A percentile compares a stretch with the other conserved stretches of the same genome.
Conservation (phyloP, 2,797 vertebrate genomes). For the Channallabes apus region DNA sequence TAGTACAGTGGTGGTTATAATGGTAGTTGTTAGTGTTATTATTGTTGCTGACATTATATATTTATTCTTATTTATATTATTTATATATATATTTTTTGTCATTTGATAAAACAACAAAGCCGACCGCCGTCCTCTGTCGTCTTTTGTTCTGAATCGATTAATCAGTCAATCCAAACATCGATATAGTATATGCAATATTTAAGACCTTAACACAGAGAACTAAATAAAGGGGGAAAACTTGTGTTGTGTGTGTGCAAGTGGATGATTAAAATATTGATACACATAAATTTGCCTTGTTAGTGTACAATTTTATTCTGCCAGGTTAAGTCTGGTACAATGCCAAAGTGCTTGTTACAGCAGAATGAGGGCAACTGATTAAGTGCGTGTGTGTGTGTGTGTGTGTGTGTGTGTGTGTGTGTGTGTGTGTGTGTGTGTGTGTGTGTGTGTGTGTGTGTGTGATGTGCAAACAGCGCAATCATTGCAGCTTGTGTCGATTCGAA, state of each 20-base stretch:
- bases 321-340: constrained; percentile 28
- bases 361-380: constrained; percentile 22
- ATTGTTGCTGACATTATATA: too few species aligned
- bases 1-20: not conserved
- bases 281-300: constrained; percentile 36
- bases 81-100: too few species aligned
- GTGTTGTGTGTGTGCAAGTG: not conserved
- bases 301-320: constrained; percentile 16
- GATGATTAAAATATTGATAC: constrained; percentile 28
- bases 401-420: constrained; percentile 24
- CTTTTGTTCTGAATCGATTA: not conserved
- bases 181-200: not conserved
- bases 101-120: not conserved
- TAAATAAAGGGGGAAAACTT: not conserved
- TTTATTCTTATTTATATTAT: too few species aligned
- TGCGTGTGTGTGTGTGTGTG: not conserved
- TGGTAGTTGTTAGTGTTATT: too few species aligned
- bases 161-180: not conserved
- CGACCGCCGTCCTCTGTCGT: not conserved
- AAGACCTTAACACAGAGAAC: not conserved
- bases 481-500: constrained; percentile 7
- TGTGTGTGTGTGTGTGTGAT: constrained; percentile 21
- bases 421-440: not conserved
- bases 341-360: constrained; percentile 32
- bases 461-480: constrained; percentile 23